Evolutionary conservation across 1,140 invertebrate species (phyloP).

Genomic region (Schlechtendalia chinensis): DNA sequence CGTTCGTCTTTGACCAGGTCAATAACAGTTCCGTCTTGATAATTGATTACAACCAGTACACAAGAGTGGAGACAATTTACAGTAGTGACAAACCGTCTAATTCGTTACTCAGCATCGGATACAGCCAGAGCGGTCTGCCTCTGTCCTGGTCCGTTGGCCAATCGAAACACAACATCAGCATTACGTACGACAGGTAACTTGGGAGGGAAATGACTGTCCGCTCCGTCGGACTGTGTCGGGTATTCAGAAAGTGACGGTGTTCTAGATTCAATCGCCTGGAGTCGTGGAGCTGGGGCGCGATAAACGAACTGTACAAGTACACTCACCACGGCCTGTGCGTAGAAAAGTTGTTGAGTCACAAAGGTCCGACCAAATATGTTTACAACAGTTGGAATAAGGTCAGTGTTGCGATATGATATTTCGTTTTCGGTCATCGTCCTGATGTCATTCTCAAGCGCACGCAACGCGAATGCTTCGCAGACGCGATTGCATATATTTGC

Average conservation of each 20-base stretch:
- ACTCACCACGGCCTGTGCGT: constrained; percentile 80
- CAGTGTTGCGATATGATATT: constrained; percentile 48
- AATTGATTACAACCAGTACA: constrained; percentile 86
- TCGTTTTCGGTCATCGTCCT: background rate
- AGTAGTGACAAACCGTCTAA: constrained; percentile 71
- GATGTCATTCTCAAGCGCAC: too few species aligned
- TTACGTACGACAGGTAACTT: constrained; percentile 79
- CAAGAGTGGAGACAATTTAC: constrained; percentile 83
- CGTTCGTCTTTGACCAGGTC: constrained; percentile 57
- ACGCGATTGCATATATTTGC: too few species aligned
- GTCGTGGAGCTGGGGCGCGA: constrained; percentile 84
- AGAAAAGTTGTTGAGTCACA: constrained; percentile 77
- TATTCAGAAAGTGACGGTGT: too few species aligned
- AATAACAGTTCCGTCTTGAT: constrained; percentile 79
- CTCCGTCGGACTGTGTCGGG: too few species aligned
- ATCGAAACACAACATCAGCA: constrained; percentile 74
- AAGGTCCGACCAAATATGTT: constrained; percentile 71
- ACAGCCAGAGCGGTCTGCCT: constrained; percentile 82
- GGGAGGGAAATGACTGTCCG: too few species aligned
- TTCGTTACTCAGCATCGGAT: constrained; percentile 78
- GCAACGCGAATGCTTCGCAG: too few species aligned
- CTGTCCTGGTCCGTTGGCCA: constrained; percentile 73
- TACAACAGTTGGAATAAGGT: constrained; percentile 82
- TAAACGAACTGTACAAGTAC: constrained; percentile 82
- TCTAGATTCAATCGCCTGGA: constrained; percentile 80